Evolutionary conservation across 2,113 vertebrate species (phyloP), one percentile per base, ranked within the genome.

Genomic region (Struthidea cinerea): DNA sequence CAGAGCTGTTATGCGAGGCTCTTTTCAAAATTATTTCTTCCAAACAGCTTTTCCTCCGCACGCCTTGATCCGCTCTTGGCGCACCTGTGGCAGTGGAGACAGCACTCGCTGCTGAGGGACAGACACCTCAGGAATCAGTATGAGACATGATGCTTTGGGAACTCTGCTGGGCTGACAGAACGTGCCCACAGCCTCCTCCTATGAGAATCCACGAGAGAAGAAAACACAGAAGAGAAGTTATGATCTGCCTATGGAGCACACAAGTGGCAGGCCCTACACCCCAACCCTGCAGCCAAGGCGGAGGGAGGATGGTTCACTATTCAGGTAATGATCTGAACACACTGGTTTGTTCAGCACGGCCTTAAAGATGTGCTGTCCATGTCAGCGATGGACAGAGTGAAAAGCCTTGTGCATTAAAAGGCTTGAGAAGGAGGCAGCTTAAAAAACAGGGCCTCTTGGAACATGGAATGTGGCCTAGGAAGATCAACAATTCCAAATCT

Each of bases 1-100:
- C 81, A 90, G 81, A 96, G 86, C 89, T 86, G 70, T 74, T 87
- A 80, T 41, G 78, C 10, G 18, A 70, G 26, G 50, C 53, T 84
- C 52, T 83, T 92, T 93, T 89, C 15, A 26, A 90, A 87, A 61
- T 86, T 52, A 28, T 67, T 77, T 86, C 70, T 75, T 78, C 73
- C 50, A 73, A 95, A 73, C 2, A 3, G 74, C 37, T 91, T 96
- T 94, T 94, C 75, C 75, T 84, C 69, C 0, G 0, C 21, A 13
- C 3, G 32, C 87, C 90, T 75, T 53, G 86, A 93, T 82, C 90
- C 8, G 1, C 65, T 78, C 84, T 28, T 12, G 23, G 11, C 0
- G 1, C 90, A 95, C 83, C 86, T 94, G 90, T 32, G 37, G 84
- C 39, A 68, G 42, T 0, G 0, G 49, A 53, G 65, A 46, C 1